Evolutionary conservation across 1,140 invertebrate genomes (phyloP).

Genomic region (Drosophila biarmipes): DNA sequence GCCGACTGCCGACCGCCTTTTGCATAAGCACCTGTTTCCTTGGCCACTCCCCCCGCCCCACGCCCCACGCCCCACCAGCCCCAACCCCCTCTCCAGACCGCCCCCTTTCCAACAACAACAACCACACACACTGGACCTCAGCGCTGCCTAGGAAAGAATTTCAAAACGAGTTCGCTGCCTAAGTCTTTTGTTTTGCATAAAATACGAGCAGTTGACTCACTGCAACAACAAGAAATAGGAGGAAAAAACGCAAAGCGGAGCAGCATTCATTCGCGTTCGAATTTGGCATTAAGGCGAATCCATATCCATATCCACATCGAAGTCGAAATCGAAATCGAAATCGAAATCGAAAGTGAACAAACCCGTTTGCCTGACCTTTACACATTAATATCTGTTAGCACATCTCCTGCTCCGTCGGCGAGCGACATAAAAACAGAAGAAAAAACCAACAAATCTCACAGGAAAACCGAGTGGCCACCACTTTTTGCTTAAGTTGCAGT

Average conservation of each 20-base stretch:
- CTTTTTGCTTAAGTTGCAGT: background rate
- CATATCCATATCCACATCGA: constrained; percentile 45
- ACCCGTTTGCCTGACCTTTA: constrained; percentile 78
- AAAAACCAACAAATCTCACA: constrained; percentile 32
- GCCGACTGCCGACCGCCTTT: constrained; percentile 45
- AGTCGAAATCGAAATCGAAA: constrained; percentile 80
- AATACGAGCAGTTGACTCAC: constrained; percentile 35
- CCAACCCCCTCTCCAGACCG: background rate
- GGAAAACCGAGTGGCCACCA: constrained; percentile 16
- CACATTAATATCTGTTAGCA: constrained; percentile 79
- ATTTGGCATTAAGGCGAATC: constrained; percentile 58
- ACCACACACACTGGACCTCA: background rate
- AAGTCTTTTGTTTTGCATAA: constrained; percentile 70
- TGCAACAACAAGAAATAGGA: constrained; percentile 7
- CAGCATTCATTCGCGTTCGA: constrained; percentile 55
- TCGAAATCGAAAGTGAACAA: constrained; percentile 79
- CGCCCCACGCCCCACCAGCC: constrained; percentile 1
- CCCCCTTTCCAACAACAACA: background rate
- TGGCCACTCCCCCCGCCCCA: constrained; percentile 26
- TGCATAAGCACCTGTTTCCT: constrained; percentile 80
- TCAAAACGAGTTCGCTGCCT: constrained; percentile 68
- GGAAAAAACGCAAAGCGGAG: constrained; percentile 12
- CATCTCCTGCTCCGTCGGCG: constrained; percentile 39
- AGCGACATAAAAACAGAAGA: constrained; percentile 12
- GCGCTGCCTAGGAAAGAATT: constrained; percentile 58